These are phyloP conservation scores for Agriopis aurantiaria DNA, from an alignment of 2,888 invertebrate species.

Conservation along the genomic window DNA sequence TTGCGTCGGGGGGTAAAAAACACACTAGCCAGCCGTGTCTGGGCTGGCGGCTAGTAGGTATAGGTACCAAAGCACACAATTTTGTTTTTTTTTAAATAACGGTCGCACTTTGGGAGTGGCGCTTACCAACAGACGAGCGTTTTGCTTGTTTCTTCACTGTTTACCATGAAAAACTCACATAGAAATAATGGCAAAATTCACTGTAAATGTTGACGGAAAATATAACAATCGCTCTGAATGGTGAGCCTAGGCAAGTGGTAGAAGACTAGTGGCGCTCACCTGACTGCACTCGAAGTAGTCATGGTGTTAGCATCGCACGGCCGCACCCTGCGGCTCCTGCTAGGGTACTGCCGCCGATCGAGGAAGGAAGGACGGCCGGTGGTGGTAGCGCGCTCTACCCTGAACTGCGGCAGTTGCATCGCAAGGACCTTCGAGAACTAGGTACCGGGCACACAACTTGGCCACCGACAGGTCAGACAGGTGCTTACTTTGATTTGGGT, in stretches of 20 bases:
- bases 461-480: too few species aligned
- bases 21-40: too few species aligned
- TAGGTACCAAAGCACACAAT: too few species aligned
- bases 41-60: too few species aligned
- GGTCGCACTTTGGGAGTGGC: background rate
- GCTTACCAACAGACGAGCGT: background rate
- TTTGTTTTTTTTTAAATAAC: too few species aligned
- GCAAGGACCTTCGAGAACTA: background rate
- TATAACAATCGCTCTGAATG: background rate
- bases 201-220: background rate
- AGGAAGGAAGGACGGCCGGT: background rate
- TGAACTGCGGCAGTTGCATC: background rate
- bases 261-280: constrained; percentile 40
- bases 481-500: too few species aligned
- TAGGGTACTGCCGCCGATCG: constrained; percentile 7
- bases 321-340: constrained; percentile 41
- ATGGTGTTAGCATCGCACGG: constrained; percentile 47
- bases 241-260: background rate
- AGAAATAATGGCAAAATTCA: background rate
- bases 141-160: too few species aligned
- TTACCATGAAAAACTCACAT: background rate
- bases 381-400: constrained; percentile 5
- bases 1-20: too few species aligned
- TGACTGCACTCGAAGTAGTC: constrained; percentile 46
- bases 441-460: background rate